Conservation (phyloP, 2,113 vertebrate species). For the Paramisgurnus dabryanus region DNA sequence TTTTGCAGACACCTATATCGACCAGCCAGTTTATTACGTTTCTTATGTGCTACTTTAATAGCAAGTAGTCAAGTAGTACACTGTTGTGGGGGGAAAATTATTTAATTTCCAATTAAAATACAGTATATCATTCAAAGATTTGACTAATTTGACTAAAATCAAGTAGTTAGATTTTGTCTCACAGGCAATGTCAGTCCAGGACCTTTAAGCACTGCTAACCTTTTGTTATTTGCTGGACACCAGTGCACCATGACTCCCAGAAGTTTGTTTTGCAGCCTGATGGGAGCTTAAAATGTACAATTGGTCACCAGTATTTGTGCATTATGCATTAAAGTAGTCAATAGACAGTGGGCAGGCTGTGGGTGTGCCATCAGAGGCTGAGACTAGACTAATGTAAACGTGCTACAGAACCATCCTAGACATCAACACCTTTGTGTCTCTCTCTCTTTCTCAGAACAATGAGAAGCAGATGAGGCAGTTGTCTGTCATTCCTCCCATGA, state of each 20-base stretch:
- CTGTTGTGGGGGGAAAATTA: too few relatives aligned
- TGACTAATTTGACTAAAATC: too few relatives aligned
- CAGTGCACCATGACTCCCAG: not conserved
- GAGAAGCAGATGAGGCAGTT: constrained; percentile 99
- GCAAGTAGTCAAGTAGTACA: too few relatives aligned
- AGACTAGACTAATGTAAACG: constrained; percentile 2
- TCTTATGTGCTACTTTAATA: too few relatives aligned
- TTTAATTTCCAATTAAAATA: too few relatives aligned
- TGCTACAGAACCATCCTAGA: not conserved
- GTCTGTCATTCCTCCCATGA: constrained; percentile 98
- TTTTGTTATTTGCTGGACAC: not conserved
- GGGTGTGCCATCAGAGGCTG: not conserved
- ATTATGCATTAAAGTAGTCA: not conserved
- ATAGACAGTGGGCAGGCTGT: not conserved
- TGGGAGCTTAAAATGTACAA: not conserved
- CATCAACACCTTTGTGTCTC: constrained; percentile 9
- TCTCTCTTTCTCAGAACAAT: constrained; percentile 82
- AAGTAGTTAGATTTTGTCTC: too few relatives aligned
- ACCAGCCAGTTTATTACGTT: too few relatives aligned
- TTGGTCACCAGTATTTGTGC: not conserved
- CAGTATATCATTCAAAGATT: too few relatives aligned
- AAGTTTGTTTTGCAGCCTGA: not conserved
- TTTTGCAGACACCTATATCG: too few relatives aligned
- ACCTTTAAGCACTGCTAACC: too few relatives aligned
- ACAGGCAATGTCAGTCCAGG: too few relatives aligned